A percentile compares a stretch with the other conserved stretches of the same genome.
Evolutionary conservation across 2,797 vertebrate species (phyloP).

Genomic region (Smutsia temminckii): DNA sequence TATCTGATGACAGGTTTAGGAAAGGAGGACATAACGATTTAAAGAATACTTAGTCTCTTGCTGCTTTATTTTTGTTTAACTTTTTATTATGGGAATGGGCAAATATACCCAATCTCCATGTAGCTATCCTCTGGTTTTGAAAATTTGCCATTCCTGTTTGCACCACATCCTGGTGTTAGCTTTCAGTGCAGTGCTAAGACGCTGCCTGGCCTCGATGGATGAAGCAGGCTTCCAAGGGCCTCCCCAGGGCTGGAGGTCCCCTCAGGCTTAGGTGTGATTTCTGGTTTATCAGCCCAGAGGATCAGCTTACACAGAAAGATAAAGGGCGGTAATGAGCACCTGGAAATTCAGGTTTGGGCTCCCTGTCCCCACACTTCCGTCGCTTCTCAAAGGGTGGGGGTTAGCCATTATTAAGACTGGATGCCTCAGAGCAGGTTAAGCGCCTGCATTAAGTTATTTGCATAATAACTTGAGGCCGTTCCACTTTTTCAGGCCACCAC

Average conservation of each 20-base stretch:
- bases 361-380: background rate
- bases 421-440: constrained; percentile 37
- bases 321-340: constrained; percentile 56
- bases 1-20: background rate
- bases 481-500: background rate
- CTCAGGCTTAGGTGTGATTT: constrained; percentile 30
- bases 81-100: background rate
- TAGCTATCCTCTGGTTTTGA: background rate
- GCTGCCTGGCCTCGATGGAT: background rate
- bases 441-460: constrained; percentile 35
- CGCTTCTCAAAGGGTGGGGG: constrained; percentile 12
- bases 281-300: constrained; percentile 17
- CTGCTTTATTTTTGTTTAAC: background rate
- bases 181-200: background rate
- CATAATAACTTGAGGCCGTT: constrained; percentile 4
- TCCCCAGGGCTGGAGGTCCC: background rate
- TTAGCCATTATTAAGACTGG: background rate
- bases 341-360: constrained; percentile 68
- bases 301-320: constrained; percentile 48
- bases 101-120: background rate
- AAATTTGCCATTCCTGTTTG: background rate
- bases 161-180: background rate
- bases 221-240: background rate
- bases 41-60: background rate
- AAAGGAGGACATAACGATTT: background rate